Base-by-base conservation (phyloP, 2,797 vertebrate species). In the Meda fulgida region DNA sequence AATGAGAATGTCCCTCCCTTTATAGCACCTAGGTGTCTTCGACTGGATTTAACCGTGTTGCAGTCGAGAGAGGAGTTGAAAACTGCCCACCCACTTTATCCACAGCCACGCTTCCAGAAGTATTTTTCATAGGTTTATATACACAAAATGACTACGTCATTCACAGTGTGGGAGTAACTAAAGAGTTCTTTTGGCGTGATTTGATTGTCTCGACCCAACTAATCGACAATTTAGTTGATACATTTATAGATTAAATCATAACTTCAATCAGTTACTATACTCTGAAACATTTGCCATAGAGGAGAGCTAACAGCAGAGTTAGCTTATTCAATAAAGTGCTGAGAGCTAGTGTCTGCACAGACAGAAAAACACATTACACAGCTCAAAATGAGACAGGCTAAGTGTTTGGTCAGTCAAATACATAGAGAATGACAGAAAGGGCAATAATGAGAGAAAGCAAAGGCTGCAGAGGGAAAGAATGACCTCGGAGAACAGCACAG, bases 331-430 rank as follows among this genome's bases (percentile, higher is more conserved):
- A 60, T 78, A 63, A n/a, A 78, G 55, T 63, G n/a, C 55, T 46
- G 40, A 48, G 78, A 36, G 70, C 55, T 83, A 66, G 34, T 13
- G 79, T 36, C 78, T 69, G 38, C 60, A 79, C 77, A 5, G 18
- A 3, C 3, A 92, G 92, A 78, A 4, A 84, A 72, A 76, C 66
- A 0, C 58, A 65, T 80, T 72, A 46, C 76, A n/a, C 23, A 9
- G 23, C 70, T 53, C 26, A 66, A 23, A 75, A 67, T 40, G 69
- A 65, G 29, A 80, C 55, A 53, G 10, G 34, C 31, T 19, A 34
- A 51, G 70, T 31, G n/a, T 53, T 51, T 26, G 46, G 40, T 18
- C 29, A 18, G 53, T 58, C 46, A 84, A 1, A 65, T 34, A 23
- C 40, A 84, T 14, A 13, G 3, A 60, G 53, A 48, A 78, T 34